These are phyloP conservation scores for Nymphalis urticae DNA, from an alignment of 2,888 invertebrate species.

Conservation along the genomic window DNA sequence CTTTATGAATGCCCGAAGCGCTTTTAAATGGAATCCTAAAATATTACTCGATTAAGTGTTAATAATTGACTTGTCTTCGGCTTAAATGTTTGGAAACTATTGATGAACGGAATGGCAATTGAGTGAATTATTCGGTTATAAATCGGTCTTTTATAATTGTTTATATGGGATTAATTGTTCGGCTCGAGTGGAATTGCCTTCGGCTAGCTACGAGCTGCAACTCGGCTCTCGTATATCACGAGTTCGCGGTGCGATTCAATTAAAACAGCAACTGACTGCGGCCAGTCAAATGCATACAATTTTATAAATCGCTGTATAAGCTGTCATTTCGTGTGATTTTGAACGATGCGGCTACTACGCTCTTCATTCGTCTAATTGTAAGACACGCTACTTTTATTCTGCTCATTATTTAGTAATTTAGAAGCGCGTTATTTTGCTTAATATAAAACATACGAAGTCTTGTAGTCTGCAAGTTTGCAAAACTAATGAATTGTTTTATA, in stretches of 20 bases:
- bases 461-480: background rate
- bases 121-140: conserved; percentile 65
- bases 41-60: conserved; percentile 54
- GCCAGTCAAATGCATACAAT: conserved; percentile 52
- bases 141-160: conserved; percentile 52
- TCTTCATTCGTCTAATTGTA: conserved; percentile 38
- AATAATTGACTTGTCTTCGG: conserved; percentile 46
- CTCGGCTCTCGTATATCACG: conserved; percentile 63
- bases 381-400: conserved; percentile 4
- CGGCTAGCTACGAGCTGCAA: conserved; percentile 42
- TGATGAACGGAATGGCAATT: conserved; percentile 50
- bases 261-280: conserved; percentile 64
- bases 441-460: background rate
- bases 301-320: conserved; percentile 37
- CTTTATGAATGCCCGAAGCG: conserved; percentile 51
- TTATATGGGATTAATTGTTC: conserved; percentile 35
- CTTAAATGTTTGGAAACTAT: conserved; percentile 55
- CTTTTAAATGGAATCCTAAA: conserved; percentile 65
- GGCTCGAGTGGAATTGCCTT: conserved; percentile 51
- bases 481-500: background rate
- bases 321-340: conserved; percentile 41
- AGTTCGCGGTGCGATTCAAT: conserved; percentile 69
- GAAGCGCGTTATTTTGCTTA: background rate
- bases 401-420: background rate
- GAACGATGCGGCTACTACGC: conserved; percentile 41